Percentiles rank a stretch among this genome's conserved stretches.
phyloP scores from a whole-genome alignment of 1,140 invertebrate genomes.

The Panulirus ornatus region DNA sequence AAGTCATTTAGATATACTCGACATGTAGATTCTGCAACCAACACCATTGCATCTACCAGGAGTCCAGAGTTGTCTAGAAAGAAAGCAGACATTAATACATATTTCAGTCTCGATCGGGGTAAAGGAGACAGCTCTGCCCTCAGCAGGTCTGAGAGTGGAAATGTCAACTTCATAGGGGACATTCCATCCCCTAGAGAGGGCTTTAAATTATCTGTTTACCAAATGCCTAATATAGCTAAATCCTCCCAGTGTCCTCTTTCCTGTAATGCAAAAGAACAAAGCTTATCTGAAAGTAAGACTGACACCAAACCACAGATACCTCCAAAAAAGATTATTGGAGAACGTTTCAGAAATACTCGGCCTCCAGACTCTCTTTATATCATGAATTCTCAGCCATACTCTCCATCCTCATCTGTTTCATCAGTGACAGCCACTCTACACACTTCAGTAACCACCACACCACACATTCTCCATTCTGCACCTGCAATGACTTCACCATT shows the following conservation, averaged over 20 bases:
- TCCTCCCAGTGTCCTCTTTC: neutral
- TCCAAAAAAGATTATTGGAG: slow-evolving; percentile 69
- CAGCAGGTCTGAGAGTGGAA: slow-evolving; percentile 47
- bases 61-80: slow-evolving; percentile 62
- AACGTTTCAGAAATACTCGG: slow-evolving; percentile 30
- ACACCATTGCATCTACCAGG: slow-evolving; percentile 50
- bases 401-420: neutral
- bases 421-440: neutral
- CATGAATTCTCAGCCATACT: slow-evolving; percentile 30
- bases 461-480: neutral
- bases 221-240: slow-evolving; percentile 44
- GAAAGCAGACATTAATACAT: slow-evolving; percentile 69
- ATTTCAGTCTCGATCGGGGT: slow-evolving; percentile 73
- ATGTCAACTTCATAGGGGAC: slow-evolving; percentile 59
- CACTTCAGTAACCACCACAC: neutral
- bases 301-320: slow-evolving; percentile 65
- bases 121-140: slow-evolving; percentile 41
- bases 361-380: slow-evolving; percentile 11
- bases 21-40: slow-evolving; percentile 48
- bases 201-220: slow-evolving; percentile 70
- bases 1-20: slow-evolving; percentile 69
- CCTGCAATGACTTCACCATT: slow-evolving; percentile 3
- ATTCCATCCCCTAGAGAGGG: slow-evolving; percentile 68
- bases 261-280: slow-evolving; percentile 26
- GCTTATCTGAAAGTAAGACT: slow-evolving; percentile 10